These are phyloP conservation scores for Silurus asotus DNA, from an alignment of 2,113 vertebrate genomes.

Conservation along the genomic window DNA sequence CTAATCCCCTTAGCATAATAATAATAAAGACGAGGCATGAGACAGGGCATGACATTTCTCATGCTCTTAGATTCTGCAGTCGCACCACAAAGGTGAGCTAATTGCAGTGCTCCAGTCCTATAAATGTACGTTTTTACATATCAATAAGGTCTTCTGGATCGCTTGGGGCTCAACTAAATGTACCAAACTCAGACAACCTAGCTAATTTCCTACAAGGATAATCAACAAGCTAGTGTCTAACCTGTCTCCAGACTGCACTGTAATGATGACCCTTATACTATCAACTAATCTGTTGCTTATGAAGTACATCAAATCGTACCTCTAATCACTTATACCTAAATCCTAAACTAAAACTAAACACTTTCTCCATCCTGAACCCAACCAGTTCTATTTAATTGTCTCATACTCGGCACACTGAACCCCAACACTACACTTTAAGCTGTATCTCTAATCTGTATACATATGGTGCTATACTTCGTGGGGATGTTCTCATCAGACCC, in stretches of 20 bases:
- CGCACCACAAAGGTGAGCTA: neutral
- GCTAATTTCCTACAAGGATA: neutral
- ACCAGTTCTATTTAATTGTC: neutral
- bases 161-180: neutral
- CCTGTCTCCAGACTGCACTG: neutral
- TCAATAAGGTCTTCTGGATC: neutral
- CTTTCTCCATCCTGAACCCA: neutral
- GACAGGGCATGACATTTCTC: neutral
- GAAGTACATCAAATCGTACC: neutral
- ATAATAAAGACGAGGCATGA: neutral
- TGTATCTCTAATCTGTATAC: constrained; percentile 21
- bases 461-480: constrained; percentile 49
- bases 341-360: neutral
- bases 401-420: neutral
- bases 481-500: constrained; percentile 22
- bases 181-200: neutral
- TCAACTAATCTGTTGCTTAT: neutral
- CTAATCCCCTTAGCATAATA: neutral
- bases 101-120: neutral
- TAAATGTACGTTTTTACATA: neutral
- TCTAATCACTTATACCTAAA: no score
- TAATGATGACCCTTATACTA: neutral
- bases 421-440: neutral
- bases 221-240: neutral
- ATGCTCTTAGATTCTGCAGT: neutral